These are phyloP conservation scores for Plestiodon gilberti DNA, from an alignment of 2,113 vertebrate genomes.

Conservation along the genomic window DNA sequence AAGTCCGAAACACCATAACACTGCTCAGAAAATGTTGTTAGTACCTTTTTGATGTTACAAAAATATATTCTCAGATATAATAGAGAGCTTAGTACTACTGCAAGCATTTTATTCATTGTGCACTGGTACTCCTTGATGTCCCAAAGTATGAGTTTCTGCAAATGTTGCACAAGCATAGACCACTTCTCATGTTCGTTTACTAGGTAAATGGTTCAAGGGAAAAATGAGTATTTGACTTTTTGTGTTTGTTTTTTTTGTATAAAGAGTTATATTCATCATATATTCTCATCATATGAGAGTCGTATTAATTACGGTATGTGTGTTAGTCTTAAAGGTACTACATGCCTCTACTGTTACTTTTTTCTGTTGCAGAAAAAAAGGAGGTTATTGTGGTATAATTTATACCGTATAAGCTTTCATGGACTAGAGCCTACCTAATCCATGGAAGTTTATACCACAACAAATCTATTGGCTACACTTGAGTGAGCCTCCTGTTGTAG, in stretches of 20 bases:
- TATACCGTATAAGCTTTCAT: no score
- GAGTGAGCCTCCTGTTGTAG: no score
- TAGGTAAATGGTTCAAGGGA: background rate
- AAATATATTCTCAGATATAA: background rate
- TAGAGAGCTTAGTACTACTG: background rate
- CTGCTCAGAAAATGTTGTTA: background rate
- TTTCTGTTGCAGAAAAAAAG: no score
- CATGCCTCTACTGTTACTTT: no score
- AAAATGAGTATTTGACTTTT: background rate
- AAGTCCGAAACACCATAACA: background rate
- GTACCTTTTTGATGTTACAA: background rate
- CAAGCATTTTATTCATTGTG: fast-evolving
- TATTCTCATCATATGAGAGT: no score
- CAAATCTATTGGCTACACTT: no score
- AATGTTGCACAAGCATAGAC: background rate
- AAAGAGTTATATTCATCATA: background rate
- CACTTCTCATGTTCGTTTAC: background rate
- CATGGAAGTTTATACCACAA: no score
- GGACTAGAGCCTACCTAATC: no score
- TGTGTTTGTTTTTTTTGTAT: background rate
- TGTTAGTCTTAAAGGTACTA: no score
- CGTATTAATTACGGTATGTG: no score
- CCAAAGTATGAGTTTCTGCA: background rate
- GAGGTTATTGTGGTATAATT: no score
- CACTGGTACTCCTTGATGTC: background rate